These are phyloP conservation scores for Spodoptera litura DNA, from an alignment of 1,140 invertebrate species.

Conservation along the genomic window DNA sequence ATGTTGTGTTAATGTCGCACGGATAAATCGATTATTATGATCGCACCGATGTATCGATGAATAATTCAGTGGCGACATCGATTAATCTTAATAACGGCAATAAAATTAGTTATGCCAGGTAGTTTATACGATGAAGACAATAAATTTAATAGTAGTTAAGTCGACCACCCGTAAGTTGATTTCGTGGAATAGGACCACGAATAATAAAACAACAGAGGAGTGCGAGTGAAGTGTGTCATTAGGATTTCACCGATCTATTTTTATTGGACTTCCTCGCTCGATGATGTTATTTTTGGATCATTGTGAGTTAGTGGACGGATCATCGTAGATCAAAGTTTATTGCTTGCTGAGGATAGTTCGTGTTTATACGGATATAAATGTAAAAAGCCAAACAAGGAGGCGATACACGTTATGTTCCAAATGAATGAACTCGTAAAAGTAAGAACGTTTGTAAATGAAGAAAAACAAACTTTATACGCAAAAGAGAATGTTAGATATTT, in stretches of 20 bases:
- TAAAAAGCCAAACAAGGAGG: constrained; percentile 42
- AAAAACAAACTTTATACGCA: constrained; percentile 33
- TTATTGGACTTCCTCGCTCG: constrained; percentile 54
- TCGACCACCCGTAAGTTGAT: constrained; percentile 71
- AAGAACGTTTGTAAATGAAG: constrained; percentile 17
- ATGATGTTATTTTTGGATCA: constrained; percentile 68
- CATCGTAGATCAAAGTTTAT: constrained; percentile 62
- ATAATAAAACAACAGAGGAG: constrained; percentile 61
- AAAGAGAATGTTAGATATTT: constrained; percentile 18
- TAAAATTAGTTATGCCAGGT: constrained; percentile 19
- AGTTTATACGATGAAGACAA: constrained; percentile 23
- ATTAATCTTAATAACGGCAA: constrained; percentile 46
- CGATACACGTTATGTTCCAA: constrained; percentile 42
- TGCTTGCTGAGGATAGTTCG: constrained; percentile 50
- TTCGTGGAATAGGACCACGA: constrained; percentile 64
- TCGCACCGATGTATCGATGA: constrained; percentile 39
- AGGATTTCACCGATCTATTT: constrained; percentile 71
- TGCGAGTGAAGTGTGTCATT: constrained; percentile 70
- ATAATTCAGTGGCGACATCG: constrained; percentile 45
- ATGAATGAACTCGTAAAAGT: constrained; percentile 40
- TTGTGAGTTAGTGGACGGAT: constrained; percentile 64
- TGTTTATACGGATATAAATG: constrained; percentile 50
- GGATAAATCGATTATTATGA: constrained; percentile 44
- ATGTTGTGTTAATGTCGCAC: constrained; percentile 24
- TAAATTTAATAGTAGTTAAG: constrained; percentile 50